A percentile compares a stretch with the other conserved stretches of the same genome.
phyloP scores from a whole-genome alignment of 2,797 vertebrate genomes.

The Hemitrygon akajei region DNA sequence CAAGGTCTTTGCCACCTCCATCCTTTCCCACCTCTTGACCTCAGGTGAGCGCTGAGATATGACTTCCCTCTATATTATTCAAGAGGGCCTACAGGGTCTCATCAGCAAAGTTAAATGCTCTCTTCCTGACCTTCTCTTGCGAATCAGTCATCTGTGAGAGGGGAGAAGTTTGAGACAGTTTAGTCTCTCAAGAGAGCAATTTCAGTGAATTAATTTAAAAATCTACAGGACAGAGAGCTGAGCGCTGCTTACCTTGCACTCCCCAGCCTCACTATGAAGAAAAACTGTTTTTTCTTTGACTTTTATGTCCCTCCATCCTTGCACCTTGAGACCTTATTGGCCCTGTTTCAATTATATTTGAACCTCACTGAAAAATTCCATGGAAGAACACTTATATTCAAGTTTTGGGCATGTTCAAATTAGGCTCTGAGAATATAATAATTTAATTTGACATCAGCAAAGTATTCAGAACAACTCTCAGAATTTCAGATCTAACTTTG shows the following conservation, averaged over 20 bases:
- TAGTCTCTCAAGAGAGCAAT: slow-evolving; percentile 34
- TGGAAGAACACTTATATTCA: neutral
- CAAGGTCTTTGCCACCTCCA: neutral
- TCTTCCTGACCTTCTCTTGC: slow-evolving; percentile 24
- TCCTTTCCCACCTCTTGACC: neutral
- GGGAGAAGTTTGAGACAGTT: slow-evolving; percentile 30
- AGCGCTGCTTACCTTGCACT: slow-evolving; percentile 21
- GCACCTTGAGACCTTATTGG: slow-evolving; percentile 2
- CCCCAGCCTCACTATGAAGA: slow-evolving; percentile 24
- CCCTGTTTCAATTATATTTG: neutral
- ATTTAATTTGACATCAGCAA: neutral
- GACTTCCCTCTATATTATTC: neutral
- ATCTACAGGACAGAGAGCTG: slow-evolving; percentile 21
- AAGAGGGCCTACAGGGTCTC: neutral
- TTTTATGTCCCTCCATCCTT: slow-evolving; percentile 1
- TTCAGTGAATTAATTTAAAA: slow-evolving; percentile 29
- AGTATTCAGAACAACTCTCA: neutral
- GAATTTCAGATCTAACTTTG: slow-evolving; percentile 10
- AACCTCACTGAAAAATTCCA: neutral
- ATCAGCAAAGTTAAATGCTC: slow-evolving; percentile 12
- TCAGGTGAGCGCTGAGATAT: neutral
- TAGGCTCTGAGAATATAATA: neutral
- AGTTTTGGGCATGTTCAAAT: neutral
- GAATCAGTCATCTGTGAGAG: slow-evolving; percentile 34
- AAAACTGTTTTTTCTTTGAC: slow-evolving; percentile 19